phyloP scores from a whole-genome alignment of 1,140 invertebrate genomes.

The Anadara kagoshimensis region DNA sequence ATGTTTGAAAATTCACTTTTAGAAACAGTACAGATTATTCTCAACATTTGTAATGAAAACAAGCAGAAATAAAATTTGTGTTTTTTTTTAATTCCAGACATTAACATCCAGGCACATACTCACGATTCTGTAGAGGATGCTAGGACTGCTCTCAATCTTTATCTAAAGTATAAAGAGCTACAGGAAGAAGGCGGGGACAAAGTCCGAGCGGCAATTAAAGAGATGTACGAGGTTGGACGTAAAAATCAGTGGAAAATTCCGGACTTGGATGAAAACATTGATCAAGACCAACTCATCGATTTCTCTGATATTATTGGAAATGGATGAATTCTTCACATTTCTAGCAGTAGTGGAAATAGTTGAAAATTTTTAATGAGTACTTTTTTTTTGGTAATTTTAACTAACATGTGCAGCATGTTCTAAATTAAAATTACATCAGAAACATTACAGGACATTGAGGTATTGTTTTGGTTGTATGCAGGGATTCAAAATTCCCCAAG shows the following conservation, averaged over 20 bases:
- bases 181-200: slow-evolving; percentile 73
- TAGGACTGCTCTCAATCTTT: slow-evolving; percentile 87
- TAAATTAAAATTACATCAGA: too few species aligned
- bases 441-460: too few species aligned
- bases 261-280: slow-evolving; percentile 50
- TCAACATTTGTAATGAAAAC: too few species aligned
- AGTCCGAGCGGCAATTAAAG: slow-evolving; percentile 81
- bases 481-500: too few species aligned
- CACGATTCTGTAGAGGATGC: slow-evolving; percentile 95
- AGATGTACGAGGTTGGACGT: slow-evolving; percentile 87
- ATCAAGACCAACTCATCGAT: slow-evolving; percentile 25
- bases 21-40: too few species aligned
- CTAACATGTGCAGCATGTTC: too few species aligned
- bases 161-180: slow-evolving; percentile 85
- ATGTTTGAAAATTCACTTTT: too few species aligned
- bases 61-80: too few species aligned
- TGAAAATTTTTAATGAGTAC: background rate
- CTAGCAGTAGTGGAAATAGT: too few species aligned
- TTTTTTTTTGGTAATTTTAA: background rate
- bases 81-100: slow-evolving; percentile 75
- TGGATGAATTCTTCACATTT: too few species aligned
- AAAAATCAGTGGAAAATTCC: slow-evolving; percentile 88
- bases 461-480: too few species aligned
- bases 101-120: slow-evolving; percentile 90
- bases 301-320: too few species aligned